Evolutionary conservation across 2,888 invertebrate species (phyloP).

Genomic region (Tetheella fluctuosa): DNA sequence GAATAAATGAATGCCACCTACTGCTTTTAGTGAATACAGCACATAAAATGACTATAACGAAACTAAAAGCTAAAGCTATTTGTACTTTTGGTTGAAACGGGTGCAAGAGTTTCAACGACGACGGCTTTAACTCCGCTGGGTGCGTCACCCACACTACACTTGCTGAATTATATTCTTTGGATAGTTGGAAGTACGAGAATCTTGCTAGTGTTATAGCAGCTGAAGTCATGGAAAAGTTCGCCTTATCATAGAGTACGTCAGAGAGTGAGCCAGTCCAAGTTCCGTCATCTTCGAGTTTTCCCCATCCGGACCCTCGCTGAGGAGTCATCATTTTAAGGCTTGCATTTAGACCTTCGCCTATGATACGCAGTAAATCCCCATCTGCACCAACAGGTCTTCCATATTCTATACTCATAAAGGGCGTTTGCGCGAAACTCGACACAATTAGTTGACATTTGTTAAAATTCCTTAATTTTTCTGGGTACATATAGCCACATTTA

Average conservation of each 20-base stretch:
- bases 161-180: conserved; percentile 47
- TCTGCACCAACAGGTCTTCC: conserved; percentile 60
- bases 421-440: conserved; percentile 63
- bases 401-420: conserved; percentile 58
- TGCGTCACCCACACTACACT: conserved; percentile 64
- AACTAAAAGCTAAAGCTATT: conserved; percentile 52
- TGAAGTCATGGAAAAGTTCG: conserved; percentile 73
- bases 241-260: conserved; percentile 60
- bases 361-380: conserved; percentile 59
- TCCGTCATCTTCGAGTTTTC: conserved; percentile 52
- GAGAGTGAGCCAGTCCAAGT: conserved; percentile 70
- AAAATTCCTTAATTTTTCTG: conserved; percentile 57
- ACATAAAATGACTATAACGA: conserved; percentile 48
- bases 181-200: conserved; percentile 60
- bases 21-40: conserved; percentile 47
- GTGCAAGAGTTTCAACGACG: conserved; percentile 62
- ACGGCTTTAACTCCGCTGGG: conserved; percentile 49
- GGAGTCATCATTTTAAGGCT: conserved; percentile 59
- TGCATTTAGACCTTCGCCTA: conserved; percentile 60
- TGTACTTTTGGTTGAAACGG: conserved; percentile 54
- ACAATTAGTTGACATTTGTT: conserved; percentile 58
- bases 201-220: conserved; percentile 58
- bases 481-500: conserved; percentile 44
- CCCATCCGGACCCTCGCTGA: conserved; percentile 61
- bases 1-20: conserved; percentile 35